phyloP scores from a whole-genome alignment of 1,140 invertebrate genomes.

The Euglossa dilemma region DNA sequence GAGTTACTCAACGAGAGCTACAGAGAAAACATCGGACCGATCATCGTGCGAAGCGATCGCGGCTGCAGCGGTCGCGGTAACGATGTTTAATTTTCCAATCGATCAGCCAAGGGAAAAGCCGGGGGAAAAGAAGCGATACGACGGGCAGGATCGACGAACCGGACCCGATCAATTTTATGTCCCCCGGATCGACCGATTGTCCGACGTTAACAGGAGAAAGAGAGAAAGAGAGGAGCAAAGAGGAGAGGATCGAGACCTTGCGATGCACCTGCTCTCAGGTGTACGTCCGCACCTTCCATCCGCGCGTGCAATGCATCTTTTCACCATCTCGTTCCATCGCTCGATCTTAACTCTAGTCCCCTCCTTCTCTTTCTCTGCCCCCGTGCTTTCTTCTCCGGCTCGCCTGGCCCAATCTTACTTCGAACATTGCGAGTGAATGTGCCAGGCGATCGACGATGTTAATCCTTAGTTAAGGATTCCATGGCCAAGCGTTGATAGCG shows the following conservation, averaged over 20 bases:
- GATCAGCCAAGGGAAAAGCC: slow-evolving; percentile 5
- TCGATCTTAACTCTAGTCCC: slow-evolving; percentile 12
- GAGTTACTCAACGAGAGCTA: neutral
- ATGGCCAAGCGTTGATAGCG: neutral
- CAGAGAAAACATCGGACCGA: neutral
- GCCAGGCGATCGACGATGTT: neutral
- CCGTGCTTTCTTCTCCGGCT: slow-evolving; percentile 5
- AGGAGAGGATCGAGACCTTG: slow-evolving; percentile 63
- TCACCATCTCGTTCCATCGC: neutral
- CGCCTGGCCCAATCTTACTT: neutral
- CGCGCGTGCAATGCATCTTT: slow-evolving; percentile 63
- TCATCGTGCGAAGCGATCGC: neutral
- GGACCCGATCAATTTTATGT: slow-evolving; percentile 50
- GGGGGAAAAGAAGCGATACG: neutral
- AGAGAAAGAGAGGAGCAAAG: slow-evolving; percentile 29
- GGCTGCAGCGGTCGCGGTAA: neutral
- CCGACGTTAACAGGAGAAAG: slow-evolving; percentile 36
- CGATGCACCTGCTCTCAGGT: slow-evolving; percentile 71
- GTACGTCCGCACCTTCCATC: slow-evolving; percentile 65
- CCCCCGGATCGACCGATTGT: slow-evolving; percentile 43
- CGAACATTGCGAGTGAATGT: neutral
- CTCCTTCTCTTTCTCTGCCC: neutral
- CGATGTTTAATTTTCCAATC: slow-evolving; percentile 20
- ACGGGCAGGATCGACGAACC: neutral
- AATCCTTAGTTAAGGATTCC: neutral